Evolutionary conservation across 2,113 vertebrate genomes (phyloP), one percentile per base, ranked within the genome.

Genomic region (Mastomys coucha): DNA sequence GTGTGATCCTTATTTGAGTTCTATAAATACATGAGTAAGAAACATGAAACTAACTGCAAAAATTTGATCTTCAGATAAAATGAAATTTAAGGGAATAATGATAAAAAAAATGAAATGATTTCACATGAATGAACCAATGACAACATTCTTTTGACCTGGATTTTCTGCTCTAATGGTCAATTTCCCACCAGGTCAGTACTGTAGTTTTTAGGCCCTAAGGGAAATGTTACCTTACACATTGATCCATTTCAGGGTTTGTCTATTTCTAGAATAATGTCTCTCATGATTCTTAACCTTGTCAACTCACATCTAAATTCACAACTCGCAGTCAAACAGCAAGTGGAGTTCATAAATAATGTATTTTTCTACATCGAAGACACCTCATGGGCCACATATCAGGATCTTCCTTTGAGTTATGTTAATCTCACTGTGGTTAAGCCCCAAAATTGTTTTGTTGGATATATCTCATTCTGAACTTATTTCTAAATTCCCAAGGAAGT

Each of bases 271-370:
- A 78, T 85, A 89, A 81, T 76, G 31, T 67, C 24, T 90, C 56
- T 91, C 49, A 28, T 89, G 76, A 94, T n/a, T 87, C 45, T 90
- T 89, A 96, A 88, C 78, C 88, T 91, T 96, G 73, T 49, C 93
- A 94, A 56, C 58, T 80, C 94, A 53, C 67, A 93, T 92, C 60
- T 88, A 73, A 96, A 92, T 95, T 84, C 49, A 12, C 20, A 93
- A 80, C 65, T 73, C 94, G 8, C 49, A 73, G 39, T 86, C 73
- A 94, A 73, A 93, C n/a, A 42, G 76, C 65, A 86, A 91, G 16
- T 39, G 2, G 3, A 39, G 14, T 80, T 60, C 28, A 86, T 91
- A 88, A 87, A 81, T 93, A 56, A 56, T 78, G 19, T 60, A 65
- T 85, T 95, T 89, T 93, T 56, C 76, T 85, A 39, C 2, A 88